Percentiles rank a stretch among this genome's conserved stretches.
These are phyloP conservation scores for Oryzias javanicus DNA, from an alignment of 2,113 vertebrate species.

Conservation along the genomic window DNA sequence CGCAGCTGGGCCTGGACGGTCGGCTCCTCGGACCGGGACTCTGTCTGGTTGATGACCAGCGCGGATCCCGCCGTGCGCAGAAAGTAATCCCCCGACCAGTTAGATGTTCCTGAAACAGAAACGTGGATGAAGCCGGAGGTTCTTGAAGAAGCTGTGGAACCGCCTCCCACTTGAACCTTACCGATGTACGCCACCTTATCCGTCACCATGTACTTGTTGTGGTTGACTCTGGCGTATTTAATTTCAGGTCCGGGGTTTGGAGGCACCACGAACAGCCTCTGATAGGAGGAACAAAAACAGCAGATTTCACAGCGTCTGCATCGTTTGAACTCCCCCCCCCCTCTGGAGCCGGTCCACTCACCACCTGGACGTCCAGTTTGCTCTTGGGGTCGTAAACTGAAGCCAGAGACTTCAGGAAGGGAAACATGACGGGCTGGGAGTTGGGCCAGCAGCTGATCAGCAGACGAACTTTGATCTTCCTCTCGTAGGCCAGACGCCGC, in stretches of 20 bases:
- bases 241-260: slow-evolving; percentile 74
- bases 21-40: not conserved
- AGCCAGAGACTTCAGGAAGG: slow-evolving; percentile 86
- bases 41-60: slow-evolving; percentile 80
- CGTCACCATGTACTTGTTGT: slow-evolving; percentile 94
- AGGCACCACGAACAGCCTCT: slow-evolving; percentile 82
- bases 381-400: slow-evolving; percentile 73
- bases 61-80: slow-evolving; percentile 81
- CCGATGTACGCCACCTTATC: slow-evolving; percentile 85
- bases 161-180: slow-evolving; percentile 48
- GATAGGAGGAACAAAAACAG: not conserved
- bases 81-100: slow-evolving; percentile 92
- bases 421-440: slow-evolving; percentile 76
- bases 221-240: slow-evolving; percentile 86
- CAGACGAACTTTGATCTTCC: slow-evolving; percentile 70
- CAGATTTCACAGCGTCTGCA: too few species aligned
- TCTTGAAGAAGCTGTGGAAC: not conserved
- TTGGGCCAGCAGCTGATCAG: slow-evolving; percentile 84
- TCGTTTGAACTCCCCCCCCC: too few species aligned
- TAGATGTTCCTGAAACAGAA: slow-evolving; percentile 83
- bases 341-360: slow-evolving; percentile 53
- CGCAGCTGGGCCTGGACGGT: slow-evolving; percentile 78
- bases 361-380: slow-evolving; percentile 83
- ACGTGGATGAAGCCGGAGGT: not conserved
- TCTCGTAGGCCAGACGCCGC: slow-evolving; percentile 76